These are phyloP conservation scores for Pammene fasciana DNA, from an alignment of 2,888 invertebrate species.

Conservation along the genomic window DNA sequence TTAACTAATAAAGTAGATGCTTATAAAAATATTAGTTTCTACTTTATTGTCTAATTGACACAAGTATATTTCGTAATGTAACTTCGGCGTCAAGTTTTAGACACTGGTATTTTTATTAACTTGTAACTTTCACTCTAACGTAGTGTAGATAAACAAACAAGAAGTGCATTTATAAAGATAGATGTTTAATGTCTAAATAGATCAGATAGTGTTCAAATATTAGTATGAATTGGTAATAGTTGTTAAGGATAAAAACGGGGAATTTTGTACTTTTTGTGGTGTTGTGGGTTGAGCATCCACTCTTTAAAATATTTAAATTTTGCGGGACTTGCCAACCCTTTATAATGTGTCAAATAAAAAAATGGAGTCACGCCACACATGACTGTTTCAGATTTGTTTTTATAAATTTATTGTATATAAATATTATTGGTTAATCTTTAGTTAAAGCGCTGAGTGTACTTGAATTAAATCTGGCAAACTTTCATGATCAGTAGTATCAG, in stretches of 20 bases:
- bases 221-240: conserved; percentile 66
- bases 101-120: conserved; percentile 34
- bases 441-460: conserved; percentile 52
- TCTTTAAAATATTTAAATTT: conserved; percentile 20
- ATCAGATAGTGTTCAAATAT: conserved; percentile 75
- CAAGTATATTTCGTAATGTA: conserved; percentile 8
- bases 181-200: conserved; percentile 74
- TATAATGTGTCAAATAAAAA: conserved; percentile 66
- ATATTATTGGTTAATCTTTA: conserved; percentile 47
- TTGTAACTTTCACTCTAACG: conserved; percentile 51
- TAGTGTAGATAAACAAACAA: conserved; percentile 71
- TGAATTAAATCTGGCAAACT: conserved; percentile 5
- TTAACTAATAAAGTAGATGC: neutral
- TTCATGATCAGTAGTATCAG: neutral
- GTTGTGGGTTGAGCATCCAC: conserved; percentile 67
- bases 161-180: conserved; percentile 82
- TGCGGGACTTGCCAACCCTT: conserved; percentile 50
- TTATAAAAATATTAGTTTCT: conserved; percentile 1
- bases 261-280: conserved; percentile 81
- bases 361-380: conserved; percentile 30
- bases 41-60: neutral
- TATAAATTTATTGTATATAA: conserved; percentile 39
- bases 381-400: conserved; percentile 31
- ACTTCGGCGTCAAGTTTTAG: conserved; percentile 25
- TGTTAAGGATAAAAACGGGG: conserved; percentile 63